Base-by-base conservation (phyloP, 2,888 invertebrate species). In the Protodeltote pygarga region DNA sequence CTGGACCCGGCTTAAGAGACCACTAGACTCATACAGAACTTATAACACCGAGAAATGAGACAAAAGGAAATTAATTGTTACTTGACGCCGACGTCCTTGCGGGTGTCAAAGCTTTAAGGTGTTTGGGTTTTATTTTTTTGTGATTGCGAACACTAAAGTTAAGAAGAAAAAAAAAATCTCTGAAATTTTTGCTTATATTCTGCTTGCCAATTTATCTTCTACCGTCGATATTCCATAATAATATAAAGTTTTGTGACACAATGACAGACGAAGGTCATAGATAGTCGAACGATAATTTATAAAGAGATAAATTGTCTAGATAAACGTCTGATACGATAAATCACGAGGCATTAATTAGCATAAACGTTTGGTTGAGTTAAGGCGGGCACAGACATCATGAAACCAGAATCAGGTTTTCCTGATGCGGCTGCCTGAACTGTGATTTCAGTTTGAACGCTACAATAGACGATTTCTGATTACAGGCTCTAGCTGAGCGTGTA, bases 181-280 rank as follows among this genome's bases (percentile, higher is more conserved):
- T 8, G 14, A 27, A 3, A n/a, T 8, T 27, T 13, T 27, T 3
- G 13, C 14, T 27, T 14, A n/a, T 27, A 27, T 27, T 14, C 14
- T 27, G 5, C 24, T 14, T 14, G 27, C 27, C 13, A 27, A 13
- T 4, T 27, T 8, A 27, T 27, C 13, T 27, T 5, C n/a, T n/a
- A n/a, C n/a, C n/a, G n/a, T n/a, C n/a, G 28, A 31, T 15, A 38
- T 35, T 28, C 28, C 24, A 44, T 33, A 47, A 57, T 20, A 39
- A 28, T 38, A 46, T 58, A 65, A 37, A 31, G 20, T 38, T 55
- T 67, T 35, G 47, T 44, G 21, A 38, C 38, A 44, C 53, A 61
- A 54, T 57, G 66, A 51, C 66, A 53, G 25, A 41, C 41, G 44
- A 65, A 69, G 70, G 65, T 69, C 44, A 21, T 17, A 39, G 55